A percentile compares a stretch with the other conserved stretches of the same genome.
These are phyloP conservation scores for Sarcophaga rosellei DNA, from an alignment of 2,888 invertebrate species.

Conservation along the genomic window DNA sequence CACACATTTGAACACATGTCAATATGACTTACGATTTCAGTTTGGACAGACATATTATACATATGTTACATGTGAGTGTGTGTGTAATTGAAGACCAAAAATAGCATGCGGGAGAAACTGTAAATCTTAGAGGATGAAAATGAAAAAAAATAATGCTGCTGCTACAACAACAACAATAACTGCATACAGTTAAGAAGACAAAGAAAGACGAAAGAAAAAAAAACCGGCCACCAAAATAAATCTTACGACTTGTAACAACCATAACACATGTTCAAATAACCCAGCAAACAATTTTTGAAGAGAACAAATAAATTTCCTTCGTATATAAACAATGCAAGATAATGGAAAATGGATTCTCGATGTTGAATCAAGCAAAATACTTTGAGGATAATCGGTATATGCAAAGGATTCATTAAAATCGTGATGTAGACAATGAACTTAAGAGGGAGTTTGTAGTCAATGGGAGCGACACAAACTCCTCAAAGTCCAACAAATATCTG, in stretches of 20 bases:
- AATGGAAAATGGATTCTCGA: too few relatives aligned
- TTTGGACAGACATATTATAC: neutral
- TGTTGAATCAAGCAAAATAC: too few relatives aligned
- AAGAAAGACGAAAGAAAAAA: neutral
- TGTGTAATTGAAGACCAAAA: neutral
- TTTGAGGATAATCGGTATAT: too few relatives aligned
- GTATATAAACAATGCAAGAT: too few relatives aligned
- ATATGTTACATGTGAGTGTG: neutral
- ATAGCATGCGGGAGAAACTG: conserved; percentile 58
- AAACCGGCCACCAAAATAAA: conserved; percentile 28
- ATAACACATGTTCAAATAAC: conserved; percentile 8
- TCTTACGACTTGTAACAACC: neutral
- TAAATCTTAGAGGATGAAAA: conserved; percentile 37
- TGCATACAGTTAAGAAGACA: neutral
- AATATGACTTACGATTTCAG: conserved; percentile 26
- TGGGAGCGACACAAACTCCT: too few relatives aligned
- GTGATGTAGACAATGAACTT: too few relatives aligned
- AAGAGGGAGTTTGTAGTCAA: too few relatives aligned
- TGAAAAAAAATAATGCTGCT: neutral
- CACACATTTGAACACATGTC: conserved; percentile 15
- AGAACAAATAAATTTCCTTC: too few relatives aligned
- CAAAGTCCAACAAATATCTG: too few relatives aligned
- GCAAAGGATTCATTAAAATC: too few relatives aligned
- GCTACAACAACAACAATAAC: conserved; percentile 9
- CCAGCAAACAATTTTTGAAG: conserved; percentile 6